These are phyloP conservation scores for Psittacula derbiana DNA, from an alignment of 2,797 vertebrate species.

Conservation along the genomic window DNA sequence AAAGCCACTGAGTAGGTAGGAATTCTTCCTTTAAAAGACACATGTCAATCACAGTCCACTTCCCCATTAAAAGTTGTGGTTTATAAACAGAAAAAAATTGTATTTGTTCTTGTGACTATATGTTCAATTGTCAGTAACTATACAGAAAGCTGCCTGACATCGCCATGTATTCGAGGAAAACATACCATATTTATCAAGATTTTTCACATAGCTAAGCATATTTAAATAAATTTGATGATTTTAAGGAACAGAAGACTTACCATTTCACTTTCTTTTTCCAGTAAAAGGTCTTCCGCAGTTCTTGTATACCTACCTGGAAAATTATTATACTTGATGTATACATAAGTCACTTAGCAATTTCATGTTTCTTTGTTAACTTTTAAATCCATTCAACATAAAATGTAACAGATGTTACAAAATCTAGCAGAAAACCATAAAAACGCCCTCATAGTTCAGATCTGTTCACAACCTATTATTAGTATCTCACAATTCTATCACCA, in stretches of 20 bases:
- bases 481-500: not conserved
- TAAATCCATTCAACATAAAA: not conserved
- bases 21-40: not conserved
- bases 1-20: not conserved
- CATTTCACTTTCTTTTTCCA: slow-evolving; percentile 74
- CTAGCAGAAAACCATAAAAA: not conserved
- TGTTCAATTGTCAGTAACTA: not conserved
- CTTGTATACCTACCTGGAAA: slow-evolving; percentile 75
- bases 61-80: not conserved
- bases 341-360: not conserved
- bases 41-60: not conserved
- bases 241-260: slow-evolving; percentile 20
- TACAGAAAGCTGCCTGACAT: not conserved
- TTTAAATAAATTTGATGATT: not conserved
- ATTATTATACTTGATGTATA: not conserved
- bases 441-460: not conserved
- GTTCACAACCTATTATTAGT: not conserved
- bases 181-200: not conserved
- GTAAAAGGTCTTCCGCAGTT: slow-evolving; percentile 58
- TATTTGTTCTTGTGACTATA: not conserved
- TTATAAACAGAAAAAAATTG: not conserved
- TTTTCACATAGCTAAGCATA: not conserved
- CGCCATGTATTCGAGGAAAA: not conserved
- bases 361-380: not conserved
- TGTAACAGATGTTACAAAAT: not conserved